Base-by-base conservation (phyloP, 2,888 invertebrate genomes). In the Mesochorus sp. region DNA sequence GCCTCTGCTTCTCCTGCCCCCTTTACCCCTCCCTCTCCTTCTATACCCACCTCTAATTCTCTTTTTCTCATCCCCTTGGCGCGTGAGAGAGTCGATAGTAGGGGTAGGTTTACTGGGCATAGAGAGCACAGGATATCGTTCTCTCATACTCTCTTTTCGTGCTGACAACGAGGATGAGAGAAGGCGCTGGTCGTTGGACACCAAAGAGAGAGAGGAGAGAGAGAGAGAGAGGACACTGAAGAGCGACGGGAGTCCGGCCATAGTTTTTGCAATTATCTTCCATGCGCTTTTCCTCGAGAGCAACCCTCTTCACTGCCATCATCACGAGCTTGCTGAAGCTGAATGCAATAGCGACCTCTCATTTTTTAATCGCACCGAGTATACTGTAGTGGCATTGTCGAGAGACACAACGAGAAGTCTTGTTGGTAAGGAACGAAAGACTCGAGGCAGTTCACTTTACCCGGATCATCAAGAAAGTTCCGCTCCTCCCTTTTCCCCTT, bases 191-290 rank as follows among this genome's bases (percentile, higher is more conserved):
- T 74, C 21, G 31, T 24, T 24, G 57, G 34, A 53, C 44, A n/a
- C n/a, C n/a, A n/a, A n/a, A n/a, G n/a, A n/a, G n/a, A n/a, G n/a
- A n/a, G n/a, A n/a, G n/a, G n/a, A n/a, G n/a, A n/a, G n/a, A n/a
- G n/a, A n/a, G n/a, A n/a, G 53, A 55, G 55, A 26, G 42, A n/a
- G 62, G 51, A 72, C 51, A 55, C 64, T 42, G 73, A 14, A 75
- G 70, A 55, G 42, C 47, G 42, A 67, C 61, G 76, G 76, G 57
- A 67, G 57, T 55, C 62, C 64, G 74, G 68, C 49, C 47, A 59
- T 76, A 84, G 79, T 88, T 88, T 89, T 89, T 88, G 88, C 87
- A 89, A 89, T 89, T 88, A 89, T 87, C 86, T 82, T 76, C 72
- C 72, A n/a, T 61, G 34, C 57, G 61, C 67, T 44, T 62, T 67